Evolutionary conservation across 1,140 invertebrate genomes (phyloP), one percentile per base, ranked within the genome.

Genomic region (Eciton burchellii): DNA sequence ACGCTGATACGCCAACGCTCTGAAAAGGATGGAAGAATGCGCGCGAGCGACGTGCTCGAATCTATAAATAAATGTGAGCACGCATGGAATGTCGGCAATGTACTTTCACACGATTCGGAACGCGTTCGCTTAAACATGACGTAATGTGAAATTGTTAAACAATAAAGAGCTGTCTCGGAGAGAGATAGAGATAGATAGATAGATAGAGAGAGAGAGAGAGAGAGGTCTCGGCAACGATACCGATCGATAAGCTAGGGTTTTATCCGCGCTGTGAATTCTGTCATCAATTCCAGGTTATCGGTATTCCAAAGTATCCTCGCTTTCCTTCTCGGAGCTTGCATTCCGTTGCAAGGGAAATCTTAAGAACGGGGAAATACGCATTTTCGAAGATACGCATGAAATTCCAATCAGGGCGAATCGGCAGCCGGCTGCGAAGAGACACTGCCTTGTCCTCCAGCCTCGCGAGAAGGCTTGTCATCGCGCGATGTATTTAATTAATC

Each of bases 401-500:
- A 72, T 43, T 72, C 16, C 14, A 57, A 19, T 16, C 14, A 43
- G 16, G 35, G 19, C 24, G 57, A 70, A 19, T 70, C n/a, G n/a
- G 14, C 6, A 19, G 57, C 29, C 24, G n/a, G n/a, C 59, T 63
- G 26, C 47, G 26, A 4, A 63, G 29, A 65, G 14, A 63, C 0
- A 12, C 35, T 35, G n/a, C n/a, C n/a, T n/a, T n/a, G n/a, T n/a
- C n/a, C n/a, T 19, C 21, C 57, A 72, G 63, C 9, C 0, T 0
- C 43, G 43, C 26, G 14, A 11, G 35, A 43, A 43, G 19, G 11
- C 63, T 63, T 74, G 29, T 65, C 59, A 24, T 65, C 62, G 21
- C 16, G 21, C 21, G 16, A 77, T 68, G 54, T 54, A 77, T 68
- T 68, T 77, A 68, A 68, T 77, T 77, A 54, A 77, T 68, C 19